Evolutionary conservation across 2,113 vertebrate genomes (phyloP).

Genomic region (Odontesthes bonariensis): DNA sequence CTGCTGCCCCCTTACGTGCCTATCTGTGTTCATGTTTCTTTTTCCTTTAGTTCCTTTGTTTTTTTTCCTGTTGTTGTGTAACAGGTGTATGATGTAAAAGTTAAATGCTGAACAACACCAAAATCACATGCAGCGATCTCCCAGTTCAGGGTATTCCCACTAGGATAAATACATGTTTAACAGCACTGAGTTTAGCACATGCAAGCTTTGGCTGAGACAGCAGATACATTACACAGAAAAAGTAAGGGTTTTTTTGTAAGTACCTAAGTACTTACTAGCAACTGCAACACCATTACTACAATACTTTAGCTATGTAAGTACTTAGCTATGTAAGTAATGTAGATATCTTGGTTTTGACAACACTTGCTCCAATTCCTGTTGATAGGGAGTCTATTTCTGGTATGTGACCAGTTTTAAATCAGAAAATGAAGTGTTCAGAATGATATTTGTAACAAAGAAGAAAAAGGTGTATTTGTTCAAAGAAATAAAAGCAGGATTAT

Average conservation of each 20-base stretch:
- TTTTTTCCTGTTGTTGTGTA: conserved; percentile 10
- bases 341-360: conserved; percentile 12
- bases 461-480: background rate
- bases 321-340: background rate
- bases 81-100: conserved; percentile 46
- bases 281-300: no score
- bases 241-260: no score
- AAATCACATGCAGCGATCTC: conserved; percentile 17
- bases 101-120: conserved; percentile 29
- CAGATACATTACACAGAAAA: conserved; percentile 24
- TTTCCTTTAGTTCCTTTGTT: conserved; percentile 13
- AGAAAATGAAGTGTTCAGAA: conserved; percentile 21
- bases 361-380: conserved; percentile 25
- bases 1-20: background rate
- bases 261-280: no score
- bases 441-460: conserved; percentile 10
- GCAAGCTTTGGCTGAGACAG: background rate
- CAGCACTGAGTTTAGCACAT: conserved; percentile 43
- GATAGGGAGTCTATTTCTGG: background rate
- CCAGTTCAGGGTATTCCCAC: conserved; percentile 28
- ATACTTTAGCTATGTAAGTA: no score
- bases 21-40: background rate
- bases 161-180: conserved; percentile 28
- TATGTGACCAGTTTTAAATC: conserved; percentile 19
- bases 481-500: background rate